Evolutionary conservation across 2,888 invertebrate genomes (phyloP).

Genomic region (Piscicola geometra): DNA sequence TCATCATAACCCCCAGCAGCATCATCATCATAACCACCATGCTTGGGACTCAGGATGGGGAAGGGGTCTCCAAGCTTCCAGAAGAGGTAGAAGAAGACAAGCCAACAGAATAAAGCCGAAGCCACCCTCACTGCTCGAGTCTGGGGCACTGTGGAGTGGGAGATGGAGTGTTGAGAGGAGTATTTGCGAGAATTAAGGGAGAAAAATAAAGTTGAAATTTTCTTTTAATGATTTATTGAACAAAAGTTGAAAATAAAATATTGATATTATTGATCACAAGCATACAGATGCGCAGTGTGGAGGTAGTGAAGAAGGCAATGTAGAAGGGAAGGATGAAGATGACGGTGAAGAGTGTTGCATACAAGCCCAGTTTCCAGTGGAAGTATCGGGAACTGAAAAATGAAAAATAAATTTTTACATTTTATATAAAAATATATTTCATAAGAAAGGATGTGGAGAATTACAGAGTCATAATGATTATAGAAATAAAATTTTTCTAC

Average conservation of each 20-base stretch:
- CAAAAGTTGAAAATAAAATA: not conserved
- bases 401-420: too few relatives aligned
- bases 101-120: conserved; percentile 77
- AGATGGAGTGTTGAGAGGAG: too few relatives aligned
- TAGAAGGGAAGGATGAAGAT: conserved; percentile 94
- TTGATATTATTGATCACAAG: not conserved
- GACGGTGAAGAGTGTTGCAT: conserved; percentile 83
- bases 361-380: conserved; percentile 90
- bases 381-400: conserved; percentile 75
- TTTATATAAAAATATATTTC: too few relatives aligned
- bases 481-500: too few relatives aligned
- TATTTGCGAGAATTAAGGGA: too few relatives aligned
- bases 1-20: not conserved
- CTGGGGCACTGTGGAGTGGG: conserved; percentile 41
- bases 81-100: conserved; percentile 86
- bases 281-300: conserved; percentile 68
- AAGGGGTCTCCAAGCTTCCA: conserved; percentile 99
- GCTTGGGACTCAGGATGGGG: conserved; percentile 90
- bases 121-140: conserved; percentile 60
- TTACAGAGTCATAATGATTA: too few relatives aligned
- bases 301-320: conserved; percentile 87
- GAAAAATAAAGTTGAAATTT: too few relatives aligned
- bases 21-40: conserved; percentile 62
- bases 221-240: not conserved
- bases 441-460: too few relatives aligned